Evolutionary conservation across 2,888 invertebrate species (phyloP).

Genomic region (Stegana nigrithorax): DNA sequence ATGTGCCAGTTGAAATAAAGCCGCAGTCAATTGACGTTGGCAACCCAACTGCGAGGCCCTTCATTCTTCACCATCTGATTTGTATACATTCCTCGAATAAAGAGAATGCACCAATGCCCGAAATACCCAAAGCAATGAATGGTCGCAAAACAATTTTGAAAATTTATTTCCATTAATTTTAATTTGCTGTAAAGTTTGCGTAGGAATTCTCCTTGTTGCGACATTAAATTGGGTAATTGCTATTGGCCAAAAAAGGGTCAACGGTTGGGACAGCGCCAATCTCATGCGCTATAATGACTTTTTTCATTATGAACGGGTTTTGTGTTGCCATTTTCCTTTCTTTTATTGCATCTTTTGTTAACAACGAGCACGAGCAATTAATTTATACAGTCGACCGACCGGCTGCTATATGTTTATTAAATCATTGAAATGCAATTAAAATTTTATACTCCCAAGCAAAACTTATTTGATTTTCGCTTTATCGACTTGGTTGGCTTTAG

Average conservation of each 20-base stretch:
- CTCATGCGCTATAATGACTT: slow-evolving; percentile 2
- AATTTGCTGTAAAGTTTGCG: slow-evolving; percentile 53
- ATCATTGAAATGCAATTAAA: slow-evolving; percentile 6
- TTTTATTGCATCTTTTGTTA: neutral
- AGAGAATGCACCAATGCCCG: neutral
- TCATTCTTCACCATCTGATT: too few relatives aligned
- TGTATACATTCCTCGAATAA: too few relatives aligned
- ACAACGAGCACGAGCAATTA: slow-evolving; percentile 7
- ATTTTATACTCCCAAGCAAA: neutral
- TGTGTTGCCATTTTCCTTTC: neutral
- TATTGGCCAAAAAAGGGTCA: slow-evolving; percentile 24
- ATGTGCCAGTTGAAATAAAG: too few relatives aligned
- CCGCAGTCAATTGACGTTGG: too few relatives aligned
- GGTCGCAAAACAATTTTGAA: slow-evolving; percentile 51
- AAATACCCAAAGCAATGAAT: neutral
- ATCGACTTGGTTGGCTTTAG: neutral
- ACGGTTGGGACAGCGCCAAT: neutral
- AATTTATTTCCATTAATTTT: slow-evolving; percentile 62
- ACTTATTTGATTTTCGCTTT: neutral
- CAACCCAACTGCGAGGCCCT: too few relatives aligned
- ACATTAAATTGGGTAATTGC: slow-evolving; percentile 10
- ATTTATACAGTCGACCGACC: neutral
- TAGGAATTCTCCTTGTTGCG: slow-evolving; percentile 13
- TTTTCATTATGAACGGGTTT: neutral
- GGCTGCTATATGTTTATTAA: neutral